Evolutionary conservation across 2,888 invertebrate species (phyloP).

Genomic region (Aelia acuminata): DNA sequence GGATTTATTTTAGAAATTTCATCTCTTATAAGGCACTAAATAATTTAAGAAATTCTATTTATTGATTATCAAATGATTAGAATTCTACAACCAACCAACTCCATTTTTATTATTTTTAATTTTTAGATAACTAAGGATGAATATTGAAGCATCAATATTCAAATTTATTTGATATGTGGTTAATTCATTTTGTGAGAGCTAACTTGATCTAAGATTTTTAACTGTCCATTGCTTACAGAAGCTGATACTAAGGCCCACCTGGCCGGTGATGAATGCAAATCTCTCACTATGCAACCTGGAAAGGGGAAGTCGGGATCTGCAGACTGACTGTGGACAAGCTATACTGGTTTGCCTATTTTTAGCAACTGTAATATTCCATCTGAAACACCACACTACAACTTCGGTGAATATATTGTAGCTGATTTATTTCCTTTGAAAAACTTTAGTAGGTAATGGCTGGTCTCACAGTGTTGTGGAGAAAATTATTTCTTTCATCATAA

Average conservation of each 20-base stretch:
- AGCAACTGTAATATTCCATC: slow-evolving; percentile 54
- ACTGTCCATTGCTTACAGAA: neutral
- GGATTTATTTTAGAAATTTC: too few relatives aligned
- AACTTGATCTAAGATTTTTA: neutral
- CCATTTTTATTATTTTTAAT: too few relatives aligned
- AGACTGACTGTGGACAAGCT: neutral
- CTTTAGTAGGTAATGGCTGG: neutral
- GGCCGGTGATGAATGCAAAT: slow-evolving; percentile 51
- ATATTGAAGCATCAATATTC: too few relatives aligned
- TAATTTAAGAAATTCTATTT: too few relatives aligned
- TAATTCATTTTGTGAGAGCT: neutral
- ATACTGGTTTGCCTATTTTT: slow-evolving; percentile 2
- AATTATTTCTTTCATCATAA: neutral
- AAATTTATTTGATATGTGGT: too few relatives aligned
- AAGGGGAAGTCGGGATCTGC: neutral
- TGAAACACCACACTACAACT: slow-evolving; percentile 60
- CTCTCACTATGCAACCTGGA: neutral
- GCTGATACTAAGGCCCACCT: slow-evolving; percentile 50
- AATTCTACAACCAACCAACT: too few relatives aligned
- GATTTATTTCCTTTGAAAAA: neutral
- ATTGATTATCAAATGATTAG: too few relatives aligned
- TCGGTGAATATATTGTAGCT: slow-evolving; percentile 54
- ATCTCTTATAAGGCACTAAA: too few relatives aligned
- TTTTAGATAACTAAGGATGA: too few relatives aligned
- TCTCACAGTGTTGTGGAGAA: too few relatives aligned